phyloP scores from a whole-genome alignment of 2,888 invertebrate genomes.

The Aleiodes alternator region DNA sequence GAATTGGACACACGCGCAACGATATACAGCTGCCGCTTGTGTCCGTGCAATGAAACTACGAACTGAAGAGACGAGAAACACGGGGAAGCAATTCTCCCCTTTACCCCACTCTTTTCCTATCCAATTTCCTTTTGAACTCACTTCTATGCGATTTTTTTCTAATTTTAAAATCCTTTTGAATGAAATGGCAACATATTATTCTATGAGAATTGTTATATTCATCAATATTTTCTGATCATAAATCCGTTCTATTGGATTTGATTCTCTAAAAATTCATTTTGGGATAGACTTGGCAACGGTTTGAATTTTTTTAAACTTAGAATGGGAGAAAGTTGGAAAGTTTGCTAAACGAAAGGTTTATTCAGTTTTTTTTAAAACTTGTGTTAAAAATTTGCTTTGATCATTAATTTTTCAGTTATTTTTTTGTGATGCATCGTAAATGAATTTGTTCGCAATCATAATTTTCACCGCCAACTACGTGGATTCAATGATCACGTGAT shows the following conservation, averaged over 20 bases:
- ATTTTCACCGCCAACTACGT: conserved; percentile 17
- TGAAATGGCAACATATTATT: conserved; percentile 58
- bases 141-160: not conserved
- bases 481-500: conserved; percentile 20
- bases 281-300: conserved; percentile 22
- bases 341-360: not conserved
- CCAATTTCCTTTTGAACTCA: not conserved
- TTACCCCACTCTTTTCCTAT: not conserved
- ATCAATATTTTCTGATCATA: not conserved
- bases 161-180: conserved; percentile 55
- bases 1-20: conserved; percentile 57
- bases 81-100: not conserved
- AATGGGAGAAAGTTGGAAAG: not conserved
- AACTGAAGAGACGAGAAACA: not conserved
- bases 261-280: not conserved
- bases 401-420: not conserved
- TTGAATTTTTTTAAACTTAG: not conserved
- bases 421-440: not conserved
- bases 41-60: conserved; percentile 5
- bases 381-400: not conserved
- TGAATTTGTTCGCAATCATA: conserved; percentile 5
- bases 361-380: not conserved
- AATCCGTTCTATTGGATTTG: not conserved
- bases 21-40: conserved; percentile 59
- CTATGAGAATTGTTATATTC: conserved; percentile 41